phyloP scores from a whole-genome alignment of 2,113 vertebrate species.

The Chionis minor region DNA sequence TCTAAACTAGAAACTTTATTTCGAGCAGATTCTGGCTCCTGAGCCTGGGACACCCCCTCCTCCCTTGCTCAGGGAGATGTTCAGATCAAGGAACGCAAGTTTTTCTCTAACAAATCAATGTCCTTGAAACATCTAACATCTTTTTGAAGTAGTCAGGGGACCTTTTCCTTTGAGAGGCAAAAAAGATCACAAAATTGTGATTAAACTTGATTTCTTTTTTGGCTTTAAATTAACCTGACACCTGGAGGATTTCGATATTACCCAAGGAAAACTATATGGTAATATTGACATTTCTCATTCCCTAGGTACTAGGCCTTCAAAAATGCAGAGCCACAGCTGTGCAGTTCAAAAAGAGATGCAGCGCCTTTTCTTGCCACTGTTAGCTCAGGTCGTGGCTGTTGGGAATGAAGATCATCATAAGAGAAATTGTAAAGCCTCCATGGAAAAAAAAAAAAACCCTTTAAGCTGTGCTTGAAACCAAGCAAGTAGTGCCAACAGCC shows the following conservation, averaged over 20 bases:
- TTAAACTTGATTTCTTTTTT: neutral
- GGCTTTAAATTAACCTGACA: slow-evolving; percentile 16
- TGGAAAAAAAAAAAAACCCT: neutral
- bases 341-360: neutral
- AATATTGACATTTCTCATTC: slow-evolving; percentile 21
- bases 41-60: neutral
- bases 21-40: neutral
- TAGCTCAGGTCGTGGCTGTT: neutral
- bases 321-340: neutral
- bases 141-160: neutral
- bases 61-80: neutral
- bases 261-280: neutral
- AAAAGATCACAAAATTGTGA: slow-evolving; percentile 4
- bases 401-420: neutral
- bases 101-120: neutral
- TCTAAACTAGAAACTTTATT: neutral
- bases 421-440: neutral
- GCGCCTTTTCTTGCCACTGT: neutral
- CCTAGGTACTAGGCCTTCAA: neutral
- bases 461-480: neutral
- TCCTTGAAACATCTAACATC: neutral
- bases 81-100: neutral
- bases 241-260: neutral
- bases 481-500: neutral
- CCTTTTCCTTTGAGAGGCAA: neutral